Conservation (phyloP, 2,888 invertebrate species). For the Neoascia interrupta region DNA sequence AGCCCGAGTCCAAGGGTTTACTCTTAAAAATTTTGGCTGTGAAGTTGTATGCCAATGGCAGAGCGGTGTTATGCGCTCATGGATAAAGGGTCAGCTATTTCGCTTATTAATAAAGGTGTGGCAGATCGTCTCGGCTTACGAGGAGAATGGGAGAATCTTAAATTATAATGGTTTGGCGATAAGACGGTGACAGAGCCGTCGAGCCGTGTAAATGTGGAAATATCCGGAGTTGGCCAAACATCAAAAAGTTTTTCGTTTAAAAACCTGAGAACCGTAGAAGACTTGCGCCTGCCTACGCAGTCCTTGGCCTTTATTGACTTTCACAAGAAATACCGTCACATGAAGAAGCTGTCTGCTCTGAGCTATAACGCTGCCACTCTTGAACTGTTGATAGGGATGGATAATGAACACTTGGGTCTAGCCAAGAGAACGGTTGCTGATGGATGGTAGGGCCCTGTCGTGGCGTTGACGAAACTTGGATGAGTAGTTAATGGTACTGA, state of each 20-base stretch:
- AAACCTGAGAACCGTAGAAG: neutral
- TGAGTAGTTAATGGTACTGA: slow-evolving; percentile 13
- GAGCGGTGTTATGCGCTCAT: too few relatives aligned
- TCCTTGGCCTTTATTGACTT: neutral
- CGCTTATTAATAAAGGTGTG: neutral
- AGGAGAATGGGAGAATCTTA: neutral
- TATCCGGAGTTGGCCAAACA: neutral
- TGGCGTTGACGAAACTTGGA: neutral
- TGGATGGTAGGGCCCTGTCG: neutral
- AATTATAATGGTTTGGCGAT: neutral
- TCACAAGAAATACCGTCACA: too few relatives aligned
- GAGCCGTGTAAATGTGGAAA: neutral
- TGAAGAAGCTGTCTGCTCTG: too few relatives aligned
- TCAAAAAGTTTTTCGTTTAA: neutral
- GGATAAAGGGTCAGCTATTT: slow-evolving; percentile 6
- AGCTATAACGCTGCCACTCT: too few relatives aligned
- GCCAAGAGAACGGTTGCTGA: neutral
- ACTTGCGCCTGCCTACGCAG: neutral
- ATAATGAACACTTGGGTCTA: neutral
- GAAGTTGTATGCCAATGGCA: neutral
- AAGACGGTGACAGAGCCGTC: too few relatives aligned
- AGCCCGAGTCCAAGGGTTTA: neutral
- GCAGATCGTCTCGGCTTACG: neutral
- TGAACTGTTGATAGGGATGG: neutral
- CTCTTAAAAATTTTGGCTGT: slow-evolving; percentile 9